Conservation (phyloP, 2,113 vertebrate genomes). For the Oxyura jamaicensis region DNA sequence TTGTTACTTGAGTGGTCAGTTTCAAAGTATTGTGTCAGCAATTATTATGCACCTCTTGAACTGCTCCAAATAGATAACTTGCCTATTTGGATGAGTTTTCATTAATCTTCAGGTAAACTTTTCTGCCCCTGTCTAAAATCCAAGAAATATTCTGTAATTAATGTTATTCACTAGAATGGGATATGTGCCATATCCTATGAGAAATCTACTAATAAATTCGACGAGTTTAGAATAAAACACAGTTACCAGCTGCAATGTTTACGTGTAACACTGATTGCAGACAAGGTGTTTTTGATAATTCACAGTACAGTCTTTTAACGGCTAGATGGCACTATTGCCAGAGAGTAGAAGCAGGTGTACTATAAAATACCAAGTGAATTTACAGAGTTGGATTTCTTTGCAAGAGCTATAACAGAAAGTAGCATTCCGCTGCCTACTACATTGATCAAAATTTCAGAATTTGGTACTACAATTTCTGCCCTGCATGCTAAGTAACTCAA, state of each 20-base stretch:
- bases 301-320: constrained; percentile 60
- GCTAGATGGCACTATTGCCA: constrained; percentile 75
- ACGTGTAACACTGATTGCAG: background rate
- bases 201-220: background rate
- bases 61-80: background rate
- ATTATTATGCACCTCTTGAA: background rate
- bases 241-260: background rate
- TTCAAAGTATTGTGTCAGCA: background rate
- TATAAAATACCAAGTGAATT: background rate
- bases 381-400: background rate
- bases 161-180: background rate
- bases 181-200: rapidly evolving
- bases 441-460: background rate
- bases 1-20: background rate
- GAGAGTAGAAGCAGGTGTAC: background rate
- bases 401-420: background rate
- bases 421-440: background rate
- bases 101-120: background rate
- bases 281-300: background rate
- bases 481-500: background rate
- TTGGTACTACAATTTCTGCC: background rate
- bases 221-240: background rate
- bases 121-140: background rate
- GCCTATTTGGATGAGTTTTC: background rate
- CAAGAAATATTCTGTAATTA: background rate